Conservation (phyloP, 2,888 invertebrate species). For the Lepidochrysops patricia region DNA sequence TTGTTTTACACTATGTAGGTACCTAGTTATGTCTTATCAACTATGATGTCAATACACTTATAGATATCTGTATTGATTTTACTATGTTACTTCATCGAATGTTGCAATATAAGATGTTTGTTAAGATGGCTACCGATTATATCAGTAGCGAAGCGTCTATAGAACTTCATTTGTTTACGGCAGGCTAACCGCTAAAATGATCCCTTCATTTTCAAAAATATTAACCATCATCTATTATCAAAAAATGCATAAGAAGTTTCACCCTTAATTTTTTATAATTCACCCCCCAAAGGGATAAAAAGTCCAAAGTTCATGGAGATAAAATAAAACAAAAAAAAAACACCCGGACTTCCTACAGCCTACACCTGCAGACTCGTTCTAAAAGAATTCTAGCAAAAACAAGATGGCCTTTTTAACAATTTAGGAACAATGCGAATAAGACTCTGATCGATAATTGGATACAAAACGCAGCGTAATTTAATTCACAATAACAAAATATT, state of each 20-base stretch:
- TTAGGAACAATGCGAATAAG: background rate
- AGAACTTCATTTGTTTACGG: too few species aligned
- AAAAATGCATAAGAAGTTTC: too few species aligned
- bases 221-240: too few species aligned
- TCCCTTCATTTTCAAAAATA: too few species aligned
- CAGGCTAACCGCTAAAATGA: too few species aligned
- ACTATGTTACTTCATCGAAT: background rate
- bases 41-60: background rate
- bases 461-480: background rate
- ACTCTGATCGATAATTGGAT: background rate
- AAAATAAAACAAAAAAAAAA: background rate
- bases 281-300: too few species aligned
- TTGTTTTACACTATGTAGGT: too few species aligned
- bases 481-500: background rate
- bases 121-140: too few species aligned
- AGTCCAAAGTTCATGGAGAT: too few species aligned
- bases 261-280: too few species aligned
- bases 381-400: background rate
- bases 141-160: too few species aligned
- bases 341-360: background rate
- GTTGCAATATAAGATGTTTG: background rate
- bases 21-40: background rate
- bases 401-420: constrained; percentile 9
- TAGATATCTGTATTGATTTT: background rate
- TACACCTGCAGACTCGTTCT: background rate